These are phyloP conservation scores for Anguilla rostrata DNA, from an alignment of 2,113 vertebrate genomes.

Conservation along the genomic window DNA sequence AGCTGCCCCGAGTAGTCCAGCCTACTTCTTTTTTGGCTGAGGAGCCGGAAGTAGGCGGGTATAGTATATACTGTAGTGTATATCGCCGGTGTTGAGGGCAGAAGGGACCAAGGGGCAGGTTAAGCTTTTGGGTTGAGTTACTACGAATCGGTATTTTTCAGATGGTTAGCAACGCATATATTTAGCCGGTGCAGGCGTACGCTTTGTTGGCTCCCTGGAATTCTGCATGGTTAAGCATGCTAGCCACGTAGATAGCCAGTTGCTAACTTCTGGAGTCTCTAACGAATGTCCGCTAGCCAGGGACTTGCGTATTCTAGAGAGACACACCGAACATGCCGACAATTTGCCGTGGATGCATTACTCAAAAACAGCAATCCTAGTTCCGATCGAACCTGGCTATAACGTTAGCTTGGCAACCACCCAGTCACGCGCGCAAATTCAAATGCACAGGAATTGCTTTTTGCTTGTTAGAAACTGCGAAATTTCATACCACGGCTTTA, in stretches of 20 bases:
- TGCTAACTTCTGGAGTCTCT: not conserved
- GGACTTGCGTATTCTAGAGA: not conserved
- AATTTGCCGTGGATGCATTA: not conserved
- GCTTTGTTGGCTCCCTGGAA: not conserved
- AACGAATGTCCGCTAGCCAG: not conserved
- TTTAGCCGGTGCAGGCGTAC: not conserved
- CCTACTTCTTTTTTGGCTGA: not conserved
- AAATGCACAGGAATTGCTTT: too few relatives aligned
- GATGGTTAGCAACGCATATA: not conserved
- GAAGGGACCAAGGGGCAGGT: not conserved
- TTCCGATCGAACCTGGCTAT: too few relatives aligned
- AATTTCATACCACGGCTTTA: too few relatives aligned
- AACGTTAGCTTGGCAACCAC: not conserved
- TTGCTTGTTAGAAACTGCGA: too few relatives aligned
- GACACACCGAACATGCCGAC: not conserved
- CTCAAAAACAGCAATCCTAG: not conserved
- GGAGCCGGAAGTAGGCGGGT: not conserved
- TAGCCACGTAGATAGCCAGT: not conserved
- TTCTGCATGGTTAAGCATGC: not conserved
- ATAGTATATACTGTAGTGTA: not conserved
- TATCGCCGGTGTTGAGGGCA: not conserved
- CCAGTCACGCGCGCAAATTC: not conserved
- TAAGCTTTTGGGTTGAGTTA: not conserved
- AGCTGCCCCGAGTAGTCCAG: too few relatives aligned
- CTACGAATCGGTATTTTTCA: not conserved